Evolutionary conservation across 2,797 vertebrate genomes (phyloP).

Genomic region (Hippoglossus hippoglossus): DNA sequence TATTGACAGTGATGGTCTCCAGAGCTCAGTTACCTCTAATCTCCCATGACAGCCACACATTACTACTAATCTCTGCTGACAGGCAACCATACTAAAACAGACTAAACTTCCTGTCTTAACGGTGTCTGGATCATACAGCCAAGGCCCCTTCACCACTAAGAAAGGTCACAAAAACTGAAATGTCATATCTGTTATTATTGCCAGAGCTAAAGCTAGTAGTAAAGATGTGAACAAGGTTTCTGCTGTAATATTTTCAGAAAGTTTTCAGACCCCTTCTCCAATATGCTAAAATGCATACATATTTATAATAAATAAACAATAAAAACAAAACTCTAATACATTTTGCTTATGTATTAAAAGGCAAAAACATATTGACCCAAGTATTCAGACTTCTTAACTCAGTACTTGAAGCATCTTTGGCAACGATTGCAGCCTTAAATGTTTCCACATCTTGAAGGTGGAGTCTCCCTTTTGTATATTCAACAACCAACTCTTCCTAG

Average conservation of each 20-base stretch:
- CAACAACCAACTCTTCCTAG: neutral
- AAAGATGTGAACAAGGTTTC: neutral
- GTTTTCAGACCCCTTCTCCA: neutral
- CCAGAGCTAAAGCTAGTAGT: neutral
- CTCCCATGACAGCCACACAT: slow-evolving; percentile 72
- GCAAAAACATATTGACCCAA: too few relatives aligned
- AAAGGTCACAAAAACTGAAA: slow-evolving; percentile 35
- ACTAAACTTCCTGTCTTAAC: slow-evolving; percentile 77
- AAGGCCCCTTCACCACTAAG: slow-evolving; percentile 24
- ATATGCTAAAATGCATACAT: too few relatives aligned
- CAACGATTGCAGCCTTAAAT: too few relatives aligned
- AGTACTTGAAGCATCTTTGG: too few relatives aligned
- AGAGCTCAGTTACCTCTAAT: slow-evolving; percentile 71
- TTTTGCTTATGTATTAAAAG: too few relatives aligned
- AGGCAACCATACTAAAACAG: slow-evolving; percentile 61
- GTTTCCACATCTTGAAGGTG: too few relatives aligned
- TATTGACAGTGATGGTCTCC: slow-evolving; percentile 69
- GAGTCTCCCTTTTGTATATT: too few relatives aligned
- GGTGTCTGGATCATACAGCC: slow-evolving; percentile 51
- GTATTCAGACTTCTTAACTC: too few relatives aligned
- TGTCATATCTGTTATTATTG: slow-evolving; percentile 13
- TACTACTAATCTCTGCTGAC: slow-evolving; percentile 69
- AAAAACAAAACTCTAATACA: too few relatives aligned
- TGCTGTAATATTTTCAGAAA: neutral
- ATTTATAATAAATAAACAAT: too few relatives aligned